Conservation (phyloP, 2,888 invertebrate genomes). For the Trichacis sp. region DNA sequence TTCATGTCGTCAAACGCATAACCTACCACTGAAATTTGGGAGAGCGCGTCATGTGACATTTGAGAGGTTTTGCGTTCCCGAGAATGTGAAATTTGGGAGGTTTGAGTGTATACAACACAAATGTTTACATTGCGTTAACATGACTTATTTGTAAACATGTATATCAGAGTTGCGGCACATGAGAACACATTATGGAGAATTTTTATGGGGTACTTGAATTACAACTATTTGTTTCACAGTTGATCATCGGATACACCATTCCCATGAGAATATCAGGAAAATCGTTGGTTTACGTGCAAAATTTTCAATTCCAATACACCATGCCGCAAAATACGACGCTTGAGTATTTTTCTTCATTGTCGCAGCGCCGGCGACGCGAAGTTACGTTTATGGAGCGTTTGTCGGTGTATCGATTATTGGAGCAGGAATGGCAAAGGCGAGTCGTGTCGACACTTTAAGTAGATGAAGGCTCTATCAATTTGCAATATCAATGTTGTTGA, state of each 20-base stretch:
- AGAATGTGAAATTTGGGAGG: no score
- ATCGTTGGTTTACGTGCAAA: constrained; percentile 72
- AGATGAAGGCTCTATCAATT: constrained; percentile 21
- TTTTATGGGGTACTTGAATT: no score
- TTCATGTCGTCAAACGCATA: no score
- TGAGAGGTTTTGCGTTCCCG: no score
- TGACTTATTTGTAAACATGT: no score
- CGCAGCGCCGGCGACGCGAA: constrained; percentile 47
- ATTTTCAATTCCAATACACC: constrained; percentile 77
- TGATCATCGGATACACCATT: constrained; percentile 73
- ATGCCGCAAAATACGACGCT: constrained; percentile 71
- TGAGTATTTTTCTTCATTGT: constrained; percentile 69
- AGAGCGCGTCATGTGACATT: no score
- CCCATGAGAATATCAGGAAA: constrained; percentile 73
- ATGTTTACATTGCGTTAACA: no score
- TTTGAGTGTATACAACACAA: no score
- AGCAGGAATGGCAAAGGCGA: constrained; percentile 66
- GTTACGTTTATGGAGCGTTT: constrained; percentile 47
- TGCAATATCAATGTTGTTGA: constrained; percentile 4
- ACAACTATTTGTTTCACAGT: constrained; percentile 69
- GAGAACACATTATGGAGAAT: no score
- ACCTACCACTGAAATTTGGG: no score
- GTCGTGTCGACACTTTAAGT: constrained; percentile 25
- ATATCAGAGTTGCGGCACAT: no score
- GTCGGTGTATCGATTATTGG: constrained; percentile 64